These are phyloP conservation scores for Mionectes olivaceus DNA, from an alignment of 2,797 vertebrate species.

Conservation along the genomic window DNA sequence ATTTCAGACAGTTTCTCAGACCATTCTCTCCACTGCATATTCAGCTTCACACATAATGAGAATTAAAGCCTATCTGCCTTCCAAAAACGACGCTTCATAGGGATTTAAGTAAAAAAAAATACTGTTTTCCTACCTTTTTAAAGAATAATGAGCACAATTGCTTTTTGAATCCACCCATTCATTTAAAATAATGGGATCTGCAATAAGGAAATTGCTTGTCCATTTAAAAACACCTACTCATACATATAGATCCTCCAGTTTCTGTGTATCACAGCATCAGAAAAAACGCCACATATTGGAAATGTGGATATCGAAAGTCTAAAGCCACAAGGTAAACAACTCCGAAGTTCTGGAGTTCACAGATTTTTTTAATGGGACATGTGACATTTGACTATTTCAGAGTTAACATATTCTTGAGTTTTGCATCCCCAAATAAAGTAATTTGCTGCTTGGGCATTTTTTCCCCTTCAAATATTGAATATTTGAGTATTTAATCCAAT, in stretches of 20 bases:
- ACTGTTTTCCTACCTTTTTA: not conserved
- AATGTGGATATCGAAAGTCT: not conserved
- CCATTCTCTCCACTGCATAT: not conserved
- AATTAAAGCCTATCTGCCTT: not conserved
- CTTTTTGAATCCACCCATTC: not conserved
- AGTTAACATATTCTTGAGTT: not conserved
- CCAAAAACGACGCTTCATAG: not conserved
- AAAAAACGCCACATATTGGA: fast-evolving
- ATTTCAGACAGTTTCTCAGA: not conserved
- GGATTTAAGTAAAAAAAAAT: not conserved
- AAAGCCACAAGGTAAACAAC: not conserved
- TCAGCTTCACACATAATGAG: not conserved
- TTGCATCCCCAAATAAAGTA: not conserved
- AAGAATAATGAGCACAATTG: not conserved
- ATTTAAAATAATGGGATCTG: not conserved
- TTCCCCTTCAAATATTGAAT: not conserved
- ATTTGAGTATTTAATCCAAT: not conserved
- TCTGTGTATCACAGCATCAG: not conserved
- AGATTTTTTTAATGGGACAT: not conserved
- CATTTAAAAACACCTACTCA: not conserved
- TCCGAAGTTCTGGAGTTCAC: not conserved
- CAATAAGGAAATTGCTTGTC: not conserved
- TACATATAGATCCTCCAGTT: not conserved
- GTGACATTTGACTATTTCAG: not conserved
- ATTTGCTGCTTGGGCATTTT: not conserved